phyloP scores from a whole-genome alignment of 2,113 vertebrate genomes.

The Struthio camelus region DNA sequence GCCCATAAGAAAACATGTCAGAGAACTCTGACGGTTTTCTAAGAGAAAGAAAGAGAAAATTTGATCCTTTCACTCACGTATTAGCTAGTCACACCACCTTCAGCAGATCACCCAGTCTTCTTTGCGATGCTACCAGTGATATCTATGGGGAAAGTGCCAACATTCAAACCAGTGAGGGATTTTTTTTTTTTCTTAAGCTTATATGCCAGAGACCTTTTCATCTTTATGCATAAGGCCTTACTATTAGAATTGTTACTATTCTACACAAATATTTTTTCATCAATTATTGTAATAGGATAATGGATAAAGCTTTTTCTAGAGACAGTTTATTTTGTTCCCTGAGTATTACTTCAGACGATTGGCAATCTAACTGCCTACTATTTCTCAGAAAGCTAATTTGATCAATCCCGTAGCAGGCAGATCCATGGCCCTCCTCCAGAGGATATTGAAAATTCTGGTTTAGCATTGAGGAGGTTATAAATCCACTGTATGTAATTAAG shows the following conservation, averaged over 20 bases:
- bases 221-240: not conserved
- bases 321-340: not conserved
- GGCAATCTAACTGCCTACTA: not conserved
- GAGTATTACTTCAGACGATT: not conserved
- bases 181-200: not conserved
- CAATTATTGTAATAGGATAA: not conserved
- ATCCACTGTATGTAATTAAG: not conserved
- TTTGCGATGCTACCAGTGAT: not conserved
- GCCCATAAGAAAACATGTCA: not conserved
- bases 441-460: not conserved
- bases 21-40: not conserved
- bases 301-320: not conserved
- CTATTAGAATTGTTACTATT: not conserved
- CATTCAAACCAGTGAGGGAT: not conserved
- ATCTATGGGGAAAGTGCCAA: not conserved
- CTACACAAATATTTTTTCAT: not conserved
- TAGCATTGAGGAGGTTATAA: not conserved
- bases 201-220: not conserved
- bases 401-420: not conserved
- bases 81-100: not conserved
- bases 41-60: not conserved
- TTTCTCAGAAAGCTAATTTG: conserved; percentile 21
- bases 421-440: not conserved
- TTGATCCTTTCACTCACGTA: not conserved
- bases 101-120: not conserved